Conservation (phyloP, 1,140 invertebrate species). For the Cryptotermes secundus region DNA sequence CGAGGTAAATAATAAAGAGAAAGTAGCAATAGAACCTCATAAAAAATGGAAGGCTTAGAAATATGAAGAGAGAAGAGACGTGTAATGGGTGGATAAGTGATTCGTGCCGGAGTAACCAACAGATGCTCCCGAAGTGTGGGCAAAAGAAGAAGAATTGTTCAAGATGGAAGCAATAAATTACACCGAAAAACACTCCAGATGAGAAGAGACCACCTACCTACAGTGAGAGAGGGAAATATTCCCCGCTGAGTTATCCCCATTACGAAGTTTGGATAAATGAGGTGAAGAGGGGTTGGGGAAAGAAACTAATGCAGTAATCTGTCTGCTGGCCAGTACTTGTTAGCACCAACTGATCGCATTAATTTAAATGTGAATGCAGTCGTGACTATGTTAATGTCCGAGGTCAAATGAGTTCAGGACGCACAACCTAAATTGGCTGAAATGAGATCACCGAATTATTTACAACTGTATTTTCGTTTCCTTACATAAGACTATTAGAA, state of each 20-base stretch:
- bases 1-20: neutral
- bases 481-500: too few relatives aligned
- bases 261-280: neutral
- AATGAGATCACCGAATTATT: neutral
- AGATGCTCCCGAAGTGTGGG: constrained; percentile 12
- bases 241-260: constrained; percentile 1
- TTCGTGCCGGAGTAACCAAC: neutral
- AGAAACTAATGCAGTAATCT: constrained; percentile 19
- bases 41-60: neutral
- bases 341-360: constrained; percentile 5
- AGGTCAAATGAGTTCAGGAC: neutral
- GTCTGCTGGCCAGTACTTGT: neutral
- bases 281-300: neutral
- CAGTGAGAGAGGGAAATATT: neutral
- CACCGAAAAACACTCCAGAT: constrained; percentile 3
- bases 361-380: neutral
- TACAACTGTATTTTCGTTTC: too few relatives aligned
- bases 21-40: neutral
- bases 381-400: neutral
- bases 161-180: constrained; percentile 9
- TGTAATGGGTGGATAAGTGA: constrained; percentile 12
- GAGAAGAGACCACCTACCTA: constrained; percentile 1
- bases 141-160: constrained; percentile 7
- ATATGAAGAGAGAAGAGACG: neutral
- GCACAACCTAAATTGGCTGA: neutral